A percentile compares a stretch with the other conserved stretches of the same genome.
Evolutionary conservation across 2,888 invertebrate genomes (phyloP).

Genomic region (Ptilodon capucinus): DNA sequence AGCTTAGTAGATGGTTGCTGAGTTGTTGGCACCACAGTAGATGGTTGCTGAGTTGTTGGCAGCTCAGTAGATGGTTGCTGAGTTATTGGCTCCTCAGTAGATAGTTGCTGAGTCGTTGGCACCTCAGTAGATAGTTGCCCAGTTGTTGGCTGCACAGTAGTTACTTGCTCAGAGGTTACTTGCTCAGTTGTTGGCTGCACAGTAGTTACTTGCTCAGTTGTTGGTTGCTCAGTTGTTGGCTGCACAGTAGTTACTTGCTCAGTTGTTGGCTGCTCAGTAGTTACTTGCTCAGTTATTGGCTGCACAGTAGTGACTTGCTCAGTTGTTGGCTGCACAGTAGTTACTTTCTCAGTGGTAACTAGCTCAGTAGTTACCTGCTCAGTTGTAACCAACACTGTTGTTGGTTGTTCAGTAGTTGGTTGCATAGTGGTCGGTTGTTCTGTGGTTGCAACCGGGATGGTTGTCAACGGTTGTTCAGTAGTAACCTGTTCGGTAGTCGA

Average conservation of each 20-base stretch:
- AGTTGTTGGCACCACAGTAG: too few species aligned
- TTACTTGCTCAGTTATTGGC: background rate
- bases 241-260: background rate
- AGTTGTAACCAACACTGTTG: background rate
- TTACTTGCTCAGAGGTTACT: too few species aligned
- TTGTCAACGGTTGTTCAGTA: background rate
- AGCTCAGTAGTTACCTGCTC: background rate
- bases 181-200: background rate
- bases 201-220: background rate
- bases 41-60: too few species aligned
- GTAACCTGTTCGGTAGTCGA: background rate
- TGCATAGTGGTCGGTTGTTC: background rate
- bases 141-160: background rate
- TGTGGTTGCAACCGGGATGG: background rate
- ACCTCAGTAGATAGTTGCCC: background rate
- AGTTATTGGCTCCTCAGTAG: background rate
- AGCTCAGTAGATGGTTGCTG: background rate
- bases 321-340: background rate
- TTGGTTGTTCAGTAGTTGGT: background rate
- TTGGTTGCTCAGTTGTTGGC: background rate
- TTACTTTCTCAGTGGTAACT: background rate
- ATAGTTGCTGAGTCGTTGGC: background rate
- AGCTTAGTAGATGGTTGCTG: too few species aligned
- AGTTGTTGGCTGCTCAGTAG: background rate
- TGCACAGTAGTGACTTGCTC: background rate